Evolutionary conservation across 1,140 invertebrate species (phyloP), one percentile per base, ranked within the genome.

Genomic region (Zaprionus lachaisei): DNA sequence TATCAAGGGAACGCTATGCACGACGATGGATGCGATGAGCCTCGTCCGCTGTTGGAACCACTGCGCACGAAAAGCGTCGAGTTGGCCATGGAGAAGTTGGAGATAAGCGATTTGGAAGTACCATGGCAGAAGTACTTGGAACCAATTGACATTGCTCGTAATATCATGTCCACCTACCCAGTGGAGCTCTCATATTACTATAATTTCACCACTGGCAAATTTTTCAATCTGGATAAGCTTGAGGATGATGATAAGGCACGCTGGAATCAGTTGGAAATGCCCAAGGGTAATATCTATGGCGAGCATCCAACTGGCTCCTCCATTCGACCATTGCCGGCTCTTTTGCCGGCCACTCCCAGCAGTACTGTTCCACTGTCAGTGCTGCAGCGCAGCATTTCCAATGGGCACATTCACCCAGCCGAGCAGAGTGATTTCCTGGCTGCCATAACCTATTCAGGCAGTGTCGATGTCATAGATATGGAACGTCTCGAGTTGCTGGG

Each of bases 401-500:
- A 79, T 17, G n/a, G 34, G 0, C 15, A 81, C 14, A 72, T 86
- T 3, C 77, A 72, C 0, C 64, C 89, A 5, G 87, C 85, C 9
- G 89, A 92, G 51, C 91, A 94, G 20, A 79, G 86, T 0, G 93
- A 94, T 31, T 85, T 94, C 12, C 66, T 95, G 38, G 92, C 95
- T 64, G 96, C 97, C 1, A 86, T 98, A 3, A 98, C 97, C 9
- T 94, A 95, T 12, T 95, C 95, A 12, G 93, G 95, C 55, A 95
- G 96, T 0, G 94, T 95, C 71, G 98, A 99, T 91, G 95, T 95
- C 5, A 95, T 97, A 58, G 95, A 98, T 91, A 94, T 98, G 73
- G 98, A 99, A 92, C 93, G 97, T 5, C 92, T 96, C 5, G 98
- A 99, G 93, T 96, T 96, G 0, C 94, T 99, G 17, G 98, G 98